Conservation (phyloP, 1,140 invertebrate genomes). For the Drosophila lowei region DNA sequence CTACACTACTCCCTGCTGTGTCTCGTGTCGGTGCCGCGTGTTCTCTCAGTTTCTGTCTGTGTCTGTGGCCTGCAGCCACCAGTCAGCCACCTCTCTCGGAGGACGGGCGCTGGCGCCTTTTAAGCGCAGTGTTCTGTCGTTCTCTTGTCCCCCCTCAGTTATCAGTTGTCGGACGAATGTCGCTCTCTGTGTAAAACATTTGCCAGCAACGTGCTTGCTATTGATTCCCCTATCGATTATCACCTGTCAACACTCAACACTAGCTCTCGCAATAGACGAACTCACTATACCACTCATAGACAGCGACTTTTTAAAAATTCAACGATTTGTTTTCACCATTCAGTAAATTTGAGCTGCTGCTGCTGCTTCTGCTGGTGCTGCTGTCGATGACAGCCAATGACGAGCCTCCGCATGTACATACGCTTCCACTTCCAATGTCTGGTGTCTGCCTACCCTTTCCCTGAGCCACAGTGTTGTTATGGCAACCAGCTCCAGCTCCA, state of each 20-base stretch:
- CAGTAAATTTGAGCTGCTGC: too few relatives aligned
- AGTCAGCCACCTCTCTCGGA: not conserved
- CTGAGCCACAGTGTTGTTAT: too few relatives aligned
- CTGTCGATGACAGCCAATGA: too few relatives aligned
- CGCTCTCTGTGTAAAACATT: constrained; percentile 26
- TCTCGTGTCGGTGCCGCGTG: too few relatives aligned
- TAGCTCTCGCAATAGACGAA: not conserved
- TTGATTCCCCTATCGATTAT: constrained; percentile 60
- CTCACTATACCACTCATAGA: not conserved
- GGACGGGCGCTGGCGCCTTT: not conserved
- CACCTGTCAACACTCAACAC: not conserved
- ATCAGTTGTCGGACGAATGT: constrained; percentile 33
- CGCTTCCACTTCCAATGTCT: too few relatives aligned
- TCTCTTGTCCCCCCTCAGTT: not conserved
- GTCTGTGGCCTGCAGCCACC: too few relatives aligned
- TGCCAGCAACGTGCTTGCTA: constrained; percentile 45
- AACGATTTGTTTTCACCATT: too few relatives aligned
- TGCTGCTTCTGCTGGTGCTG: too few relatives aligned
- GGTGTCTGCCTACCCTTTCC: too few relatives aligned
- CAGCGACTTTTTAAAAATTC: not conserved
- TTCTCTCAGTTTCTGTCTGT: too few relatives aligned
- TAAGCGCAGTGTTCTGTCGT: not conserved
- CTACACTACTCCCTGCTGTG: constrained; percentile 5
- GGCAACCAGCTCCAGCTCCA: too few relatives aligned
- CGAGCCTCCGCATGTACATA: too few relatives aligned